Conservation (phyloP, 2,888 invertebrate genomes). For the Sarcophaga rosellei region DNA sequence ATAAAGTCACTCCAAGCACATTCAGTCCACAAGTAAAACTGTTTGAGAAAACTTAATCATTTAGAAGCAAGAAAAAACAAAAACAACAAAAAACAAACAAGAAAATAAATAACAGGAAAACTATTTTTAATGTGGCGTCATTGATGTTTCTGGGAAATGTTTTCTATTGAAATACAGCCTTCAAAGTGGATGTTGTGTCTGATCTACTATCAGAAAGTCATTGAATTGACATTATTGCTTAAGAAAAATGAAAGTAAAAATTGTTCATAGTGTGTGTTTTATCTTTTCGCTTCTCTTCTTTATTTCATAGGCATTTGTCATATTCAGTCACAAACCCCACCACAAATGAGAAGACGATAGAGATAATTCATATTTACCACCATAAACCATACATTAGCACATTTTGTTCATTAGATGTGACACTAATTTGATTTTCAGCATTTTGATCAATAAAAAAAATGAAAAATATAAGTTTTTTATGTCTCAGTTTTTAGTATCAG, state of each 20-base stretch:
- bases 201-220: constrained; percentile 48
- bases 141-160: constrained; percentile 5
- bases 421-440: constrained; percentile 65
- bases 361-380: too few relatives aligned
- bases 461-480: background rate
- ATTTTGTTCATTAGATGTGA: constrained; percentile 31
- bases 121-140: constrained; percentile 46
- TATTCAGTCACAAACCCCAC: too few relatives aligned
- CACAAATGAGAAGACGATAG: too few relatives aligned
- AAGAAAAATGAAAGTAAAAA: constrained; percentile 47
- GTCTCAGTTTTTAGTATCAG: background rate
- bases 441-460: constrained; percentile 30
- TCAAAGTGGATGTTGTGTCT: constrained; percentile 12
- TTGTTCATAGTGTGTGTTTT: background rate
- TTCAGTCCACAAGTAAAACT: background rate
- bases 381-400: constrained; percentile 27
- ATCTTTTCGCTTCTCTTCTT: too few relatives aligned
- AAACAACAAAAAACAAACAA: too few relatives aligned
- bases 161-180: constrained; percentile 13
- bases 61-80: background rate
- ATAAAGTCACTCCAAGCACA: background rate
- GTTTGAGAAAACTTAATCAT: background rate
- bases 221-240: constrained; percentile 56
- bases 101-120: background rate
- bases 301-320: too few relatives aligned